Evolutionary conservation across 2,888 invertebrate species (phyloP).

Genomic region (Junonia oenone): DNA sequence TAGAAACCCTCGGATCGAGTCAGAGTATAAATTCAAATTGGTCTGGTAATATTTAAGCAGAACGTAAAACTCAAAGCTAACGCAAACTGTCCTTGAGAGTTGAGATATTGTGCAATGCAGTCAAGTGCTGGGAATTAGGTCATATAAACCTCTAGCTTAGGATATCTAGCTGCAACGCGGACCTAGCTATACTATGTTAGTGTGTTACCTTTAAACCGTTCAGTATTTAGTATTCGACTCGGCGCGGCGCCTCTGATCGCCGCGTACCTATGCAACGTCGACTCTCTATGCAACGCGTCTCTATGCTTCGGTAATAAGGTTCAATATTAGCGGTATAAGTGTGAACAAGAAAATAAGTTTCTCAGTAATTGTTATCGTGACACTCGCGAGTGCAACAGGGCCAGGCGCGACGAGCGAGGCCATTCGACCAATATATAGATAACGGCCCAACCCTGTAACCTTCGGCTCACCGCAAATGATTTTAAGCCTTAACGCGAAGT

Average conservation of each 20-base stretch:
- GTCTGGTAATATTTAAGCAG: constrained; percentile 9
- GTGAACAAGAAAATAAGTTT: constrained; percentile 52
- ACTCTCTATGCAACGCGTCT: constrained; percentile 2
- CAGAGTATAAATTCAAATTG: constrained; percentile 5
- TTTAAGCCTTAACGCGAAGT: constrained; percentile 19
- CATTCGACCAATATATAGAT: constrained; percentile 54
- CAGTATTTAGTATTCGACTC: constrained; percentile 33
- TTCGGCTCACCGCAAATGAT: constrained; percentile 24
- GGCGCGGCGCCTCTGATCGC: constrained; percentile 25
- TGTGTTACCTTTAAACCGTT: constrained; percentile 34
- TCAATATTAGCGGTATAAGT: constrained; percentile 15
- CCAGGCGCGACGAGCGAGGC: constrained; percentile 40
- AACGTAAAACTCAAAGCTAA: constrained; percentile 23
- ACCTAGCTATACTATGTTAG: constrained; percentile 28
- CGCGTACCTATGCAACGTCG: constrained; percentile 4
- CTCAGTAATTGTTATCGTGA: constrained; percentile 65
- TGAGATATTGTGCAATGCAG: constrained; percentile 33
- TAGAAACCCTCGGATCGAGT: background rate
- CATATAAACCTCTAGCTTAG: constrained; percentile 29
- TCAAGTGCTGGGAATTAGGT: constrained; percentile 31
- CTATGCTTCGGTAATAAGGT: constrained; percentile 19
- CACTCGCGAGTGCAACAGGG: constrained; percentile 48
- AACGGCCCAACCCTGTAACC: constrained; percentile 57
- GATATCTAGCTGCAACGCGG: constrained; percentile 29
- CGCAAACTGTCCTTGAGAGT: constrained; percentile 27